Evolutionary conservation across 2,113 vertebrate genomes (phyloP).

Genomic region (Siniperca chuatsi): DNA sequence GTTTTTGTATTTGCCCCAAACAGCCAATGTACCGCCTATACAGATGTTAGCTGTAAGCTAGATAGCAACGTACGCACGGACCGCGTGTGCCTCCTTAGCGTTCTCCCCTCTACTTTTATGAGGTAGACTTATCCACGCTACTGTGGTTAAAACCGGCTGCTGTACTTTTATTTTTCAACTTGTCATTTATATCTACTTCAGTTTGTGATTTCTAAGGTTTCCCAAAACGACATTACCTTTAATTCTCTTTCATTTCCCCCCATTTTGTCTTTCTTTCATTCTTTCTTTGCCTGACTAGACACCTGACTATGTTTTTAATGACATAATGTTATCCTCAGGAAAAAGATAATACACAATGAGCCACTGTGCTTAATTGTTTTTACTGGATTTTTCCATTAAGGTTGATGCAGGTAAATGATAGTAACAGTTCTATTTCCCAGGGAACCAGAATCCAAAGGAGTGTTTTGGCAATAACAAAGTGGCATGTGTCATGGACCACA

Average conservation of each 20-base stretch:
- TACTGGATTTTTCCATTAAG: background rate
- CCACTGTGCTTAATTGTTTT: background rate
- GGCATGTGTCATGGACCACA: conserved; percentile 46
- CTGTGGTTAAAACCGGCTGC: background rate
- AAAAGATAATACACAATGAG: conserved; percentile 2
- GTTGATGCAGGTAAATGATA: background rate
- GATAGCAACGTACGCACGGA: background rate
- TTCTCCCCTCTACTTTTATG: background rate
- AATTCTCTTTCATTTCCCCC: background rate
- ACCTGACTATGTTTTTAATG: background rate
- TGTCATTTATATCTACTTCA: background rate
- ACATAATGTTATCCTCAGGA: background rate
- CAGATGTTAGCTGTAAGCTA: background rate
- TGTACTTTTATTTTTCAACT: background rate
- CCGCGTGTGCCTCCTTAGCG: background rate
- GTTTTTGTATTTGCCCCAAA: background rate
- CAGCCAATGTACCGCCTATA: background rate
- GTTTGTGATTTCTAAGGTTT: background rate
- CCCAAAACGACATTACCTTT: background rate
- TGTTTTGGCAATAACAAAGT: conserved; percentile 29
- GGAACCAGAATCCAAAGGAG: conserved; percentile 20
- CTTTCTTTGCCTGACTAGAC: background rate
- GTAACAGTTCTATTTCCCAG: background rate
- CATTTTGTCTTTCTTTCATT: background rate
- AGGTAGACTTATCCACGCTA: background rate